A percentile compares a stretch with the other conserved stretches of the same genome.
Conservation (phyloP, 92 coral and sea anemone species). For the Porites lobata region DNA sequence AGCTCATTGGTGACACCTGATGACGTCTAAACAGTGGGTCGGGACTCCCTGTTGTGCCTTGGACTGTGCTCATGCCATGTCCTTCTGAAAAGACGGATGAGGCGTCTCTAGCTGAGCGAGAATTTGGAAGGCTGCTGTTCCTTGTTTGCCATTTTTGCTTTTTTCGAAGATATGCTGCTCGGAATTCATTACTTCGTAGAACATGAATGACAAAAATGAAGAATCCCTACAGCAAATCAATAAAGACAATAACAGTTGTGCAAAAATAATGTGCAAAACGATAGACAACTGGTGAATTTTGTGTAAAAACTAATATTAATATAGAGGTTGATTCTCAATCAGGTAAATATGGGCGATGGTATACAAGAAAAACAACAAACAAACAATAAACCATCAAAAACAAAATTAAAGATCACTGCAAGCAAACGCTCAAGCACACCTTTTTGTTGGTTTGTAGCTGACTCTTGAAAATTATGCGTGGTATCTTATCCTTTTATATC, state of each 20-base stretch:
- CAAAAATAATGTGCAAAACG: background rate
- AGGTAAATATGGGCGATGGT: too few relatives aligned
- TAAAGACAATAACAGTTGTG: background rate
- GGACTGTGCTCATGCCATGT: background rate
- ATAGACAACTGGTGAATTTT: too few relatives aligned
- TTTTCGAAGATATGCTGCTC: slow-evolving; percentile 37
- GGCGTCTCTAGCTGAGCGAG: slow-evolving; percentile 24
- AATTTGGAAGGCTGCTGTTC: slow-evolving; percentile 20
- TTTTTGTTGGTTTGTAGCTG: too few relatives aligned
- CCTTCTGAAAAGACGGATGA: background rate
- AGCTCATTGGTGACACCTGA: slow-evolving; percentile 35
- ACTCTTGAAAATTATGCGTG: too few relatives aligned
- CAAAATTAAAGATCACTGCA: too few relatives aligned
- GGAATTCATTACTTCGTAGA: slow-evolving; percentile 70
- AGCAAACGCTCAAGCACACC: too few relatives aligned
- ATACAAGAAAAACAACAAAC: too few relatives aligned
- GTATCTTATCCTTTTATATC: too few relatives aligned
- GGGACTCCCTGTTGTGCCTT: background rate
- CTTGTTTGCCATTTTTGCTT: slow-evolving; percentile 46
- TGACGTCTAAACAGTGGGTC: slow-evolving; percentile 23
- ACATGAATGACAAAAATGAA: slow-evolving; percentile 69
- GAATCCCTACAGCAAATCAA: slow-evolving; percentile 60
- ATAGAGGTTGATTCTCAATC: too few relatives aligned
- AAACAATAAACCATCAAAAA: too few relatives aligned
- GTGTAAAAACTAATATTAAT: too few relatives aligned